Evolutionary conservation across 2,797 vertebrate species (phyloP).

Genomic region (Syndactyla subalaris): DNA sequence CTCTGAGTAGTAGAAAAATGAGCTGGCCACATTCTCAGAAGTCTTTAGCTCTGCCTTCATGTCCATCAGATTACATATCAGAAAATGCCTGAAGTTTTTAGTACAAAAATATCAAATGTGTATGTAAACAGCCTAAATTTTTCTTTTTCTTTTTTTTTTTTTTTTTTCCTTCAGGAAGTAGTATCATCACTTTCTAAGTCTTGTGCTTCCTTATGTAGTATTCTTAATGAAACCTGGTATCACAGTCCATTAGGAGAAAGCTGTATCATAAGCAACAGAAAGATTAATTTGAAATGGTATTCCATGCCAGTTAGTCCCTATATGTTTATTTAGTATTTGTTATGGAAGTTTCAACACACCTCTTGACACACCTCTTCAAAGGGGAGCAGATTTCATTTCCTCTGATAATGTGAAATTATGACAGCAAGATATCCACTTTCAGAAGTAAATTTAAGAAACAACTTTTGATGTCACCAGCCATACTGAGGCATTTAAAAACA

Average conservation of each 20-base stretch:
- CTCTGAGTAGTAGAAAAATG: neutral
- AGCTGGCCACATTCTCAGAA: neutral
- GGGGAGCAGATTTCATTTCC: neutral
- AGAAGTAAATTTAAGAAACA: neutral
- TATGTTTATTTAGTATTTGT: neutral
- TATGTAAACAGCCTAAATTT: neutral
- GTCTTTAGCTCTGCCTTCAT: neutral
- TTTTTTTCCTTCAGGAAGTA: neutral
- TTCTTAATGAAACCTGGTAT: neutral
- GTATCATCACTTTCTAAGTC: neutral
- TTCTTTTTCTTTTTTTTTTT: neutral
- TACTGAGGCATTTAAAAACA: neutral
- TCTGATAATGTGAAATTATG: neutral
- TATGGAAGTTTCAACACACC: too few species aligned
- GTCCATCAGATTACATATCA: neutral
- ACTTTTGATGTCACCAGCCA: neutral
- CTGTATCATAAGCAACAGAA: neutral
- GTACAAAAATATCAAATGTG: rapidly evolving
- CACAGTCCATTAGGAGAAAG: neutral
- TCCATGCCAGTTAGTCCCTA: neutral
- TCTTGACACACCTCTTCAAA: neutral
- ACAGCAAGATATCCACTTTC: neutral
- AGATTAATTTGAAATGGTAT: neutral
- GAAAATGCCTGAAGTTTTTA: neutral
- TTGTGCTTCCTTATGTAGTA: neutral